Evolutionary conservation across 2,113 vertebrate genomes (phyloP).

Genomic region (Brienomyrus brachyistius): DNA sequence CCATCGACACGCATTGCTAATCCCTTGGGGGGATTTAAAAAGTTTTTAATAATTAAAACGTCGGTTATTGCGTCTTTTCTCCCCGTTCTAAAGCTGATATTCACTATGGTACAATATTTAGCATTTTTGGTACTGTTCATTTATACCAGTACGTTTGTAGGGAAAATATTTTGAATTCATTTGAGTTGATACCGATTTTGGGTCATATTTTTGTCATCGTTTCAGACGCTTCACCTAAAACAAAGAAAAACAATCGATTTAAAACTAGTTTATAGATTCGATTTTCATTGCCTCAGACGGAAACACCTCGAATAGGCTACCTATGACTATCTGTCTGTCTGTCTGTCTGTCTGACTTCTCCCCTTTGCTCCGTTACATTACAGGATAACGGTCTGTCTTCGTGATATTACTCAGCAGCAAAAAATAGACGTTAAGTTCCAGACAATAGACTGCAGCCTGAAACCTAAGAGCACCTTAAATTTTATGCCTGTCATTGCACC

Average conservation of each 20-base stretch:
- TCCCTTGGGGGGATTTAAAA: neutral
- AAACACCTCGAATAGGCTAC: neutral
- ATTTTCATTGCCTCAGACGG: neutral
- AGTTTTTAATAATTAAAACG: neutral
- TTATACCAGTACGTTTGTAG: neutral
- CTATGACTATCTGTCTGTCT: neutral
- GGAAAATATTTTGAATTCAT: neutral
- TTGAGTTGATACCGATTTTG: neutral
- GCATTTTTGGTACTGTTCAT: neutral
- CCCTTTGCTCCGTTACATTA: neutral
- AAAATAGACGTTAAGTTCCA: neutral
- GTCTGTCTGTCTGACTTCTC: neutral
- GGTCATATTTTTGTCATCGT: neutral
- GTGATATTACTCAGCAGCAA: slow-evolving; percentile 19
- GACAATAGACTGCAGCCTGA: neutral
- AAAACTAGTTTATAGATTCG: neutral
- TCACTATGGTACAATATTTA: neutral
- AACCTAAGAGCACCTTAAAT: neutral
- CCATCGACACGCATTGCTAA: too few species aligned
- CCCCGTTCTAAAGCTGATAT: neutral
- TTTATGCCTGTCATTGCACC: neutral
- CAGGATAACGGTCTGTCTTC: slow-evolving; percentile 4
- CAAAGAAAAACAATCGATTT: neutral
- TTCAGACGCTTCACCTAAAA: neutral
- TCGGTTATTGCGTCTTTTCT: neutral